Evolutionary conservation across 2,797 vertebrate species (phyloP).

Genomic region (Pitangus sulphuratus): DNA sequence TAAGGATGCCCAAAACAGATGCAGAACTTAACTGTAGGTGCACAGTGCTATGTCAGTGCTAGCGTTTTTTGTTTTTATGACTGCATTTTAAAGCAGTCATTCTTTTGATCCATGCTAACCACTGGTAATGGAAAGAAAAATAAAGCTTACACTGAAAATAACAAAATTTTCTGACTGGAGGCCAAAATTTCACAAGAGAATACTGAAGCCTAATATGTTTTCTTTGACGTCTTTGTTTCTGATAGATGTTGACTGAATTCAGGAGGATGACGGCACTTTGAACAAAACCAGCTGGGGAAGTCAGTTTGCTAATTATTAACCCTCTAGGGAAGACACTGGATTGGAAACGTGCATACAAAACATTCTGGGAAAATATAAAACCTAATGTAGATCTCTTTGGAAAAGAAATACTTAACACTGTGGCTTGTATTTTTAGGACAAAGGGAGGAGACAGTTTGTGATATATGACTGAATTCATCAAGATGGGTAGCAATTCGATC

Average conservation of each 20-base stretch:
- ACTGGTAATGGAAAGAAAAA: slow-evolving; percentile 34
- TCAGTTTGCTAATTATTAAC: slow-evolving; percentile 60
- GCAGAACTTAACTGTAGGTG: not conserved
- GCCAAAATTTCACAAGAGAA: slow-evolving; percentile 38
- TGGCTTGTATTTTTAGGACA: not conserved
- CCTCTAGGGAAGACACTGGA: slow-evolving; percentile 11
- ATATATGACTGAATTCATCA: not conserved
- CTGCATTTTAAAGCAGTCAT: slow-evolving; percentile 8
- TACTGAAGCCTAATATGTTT: slow-evolving; percentile 49
- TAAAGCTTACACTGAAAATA: slow-evolving; percentile 46
- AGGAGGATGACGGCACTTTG: slow-evolving; percentile 45
- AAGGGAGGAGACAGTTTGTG: not conserved
- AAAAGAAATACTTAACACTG: not conserved
- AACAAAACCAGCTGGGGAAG: slow-evolving; percentile 45
- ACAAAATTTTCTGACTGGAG: slow-evolving; percentile 41
- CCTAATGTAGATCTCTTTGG: not conserved
- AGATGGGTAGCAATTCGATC: not conserved
- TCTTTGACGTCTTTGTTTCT: slow-evolving; percentile 68
- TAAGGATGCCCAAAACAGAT: not conserved
- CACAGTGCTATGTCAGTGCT: not conserved
- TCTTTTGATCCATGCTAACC: slow-evolving; percentile 30
- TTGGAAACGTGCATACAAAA: slow-evolving; percentile 48
- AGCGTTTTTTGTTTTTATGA: slow-evolving; percentile 14
- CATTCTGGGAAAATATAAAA: slow-evolving; percentile 22
- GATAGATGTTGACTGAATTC: slow-evolving; percentile 60